Evolutionary conservation across 2,797 vertebrate species (phyloP).

Genomic region (Sebastes paucispinis): DNA sequence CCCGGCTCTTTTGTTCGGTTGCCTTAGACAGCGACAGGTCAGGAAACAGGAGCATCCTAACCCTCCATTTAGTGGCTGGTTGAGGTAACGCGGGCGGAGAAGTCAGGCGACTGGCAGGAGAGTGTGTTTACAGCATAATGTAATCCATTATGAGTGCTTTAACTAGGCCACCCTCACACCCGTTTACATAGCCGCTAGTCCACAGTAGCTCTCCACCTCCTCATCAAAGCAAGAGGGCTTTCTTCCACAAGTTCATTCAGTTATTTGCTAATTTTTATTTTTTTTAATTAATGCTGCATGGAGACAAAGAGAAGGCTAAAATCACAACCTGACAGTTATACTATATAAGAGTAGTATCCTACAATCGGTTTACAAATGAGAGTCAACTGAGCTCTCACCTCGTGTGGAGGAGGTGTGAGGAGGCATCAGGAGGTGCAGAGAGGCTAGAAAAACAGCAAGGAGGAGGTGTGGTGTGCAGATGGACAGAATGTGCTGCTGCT

Average conservation of each 20-base stretch:
- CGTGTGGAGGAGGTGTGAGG: conserved; percentile 63
- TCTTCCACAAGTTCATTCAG: background rate
- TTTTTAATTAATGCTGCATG: background rate
- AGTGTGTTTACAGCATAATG: conserved; percentile 37
- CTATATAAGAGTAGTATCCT: background rate
- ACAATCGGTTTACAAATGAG: conserved; percentile 24
- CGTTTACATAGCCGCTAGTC: conserved; percentile 7
- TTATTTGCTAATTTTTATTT: background rate
- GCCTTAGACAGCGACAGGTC: background rate
- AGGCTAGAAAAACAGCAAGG: conserved; percentile 49
- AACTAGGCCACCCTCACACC: conserved; percentile 38
- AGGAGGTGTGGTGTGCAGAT: conserved; percentile 47
- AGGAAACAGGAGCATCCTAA: background rate
- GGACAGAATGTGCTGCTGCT: conserved; percentile 55
- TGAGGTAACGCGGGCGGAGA: conserved; percentile 11
- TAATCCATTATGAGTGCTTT: conserved; percentile 53
- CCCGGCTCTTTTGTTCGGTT: background rate
- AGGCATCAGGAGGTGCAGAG: conserved; percentile 50
- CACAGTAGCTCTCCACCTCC: background rate
- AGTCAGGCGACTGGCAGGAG: conserved; percentile 15
- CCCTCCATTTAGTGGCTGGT: conserved; percentile 1
- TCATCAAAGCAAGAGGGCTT: conserved; percentile 23
- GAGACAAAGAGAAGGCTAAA: background rate
- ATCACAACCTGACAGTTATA: background rate
- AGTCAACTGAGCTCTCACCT: conserved; percentile 61